phyloP scores from a whole-genome alignment of 1,140 invertebrate species.

The Neodiprion virginianus region DNA sequence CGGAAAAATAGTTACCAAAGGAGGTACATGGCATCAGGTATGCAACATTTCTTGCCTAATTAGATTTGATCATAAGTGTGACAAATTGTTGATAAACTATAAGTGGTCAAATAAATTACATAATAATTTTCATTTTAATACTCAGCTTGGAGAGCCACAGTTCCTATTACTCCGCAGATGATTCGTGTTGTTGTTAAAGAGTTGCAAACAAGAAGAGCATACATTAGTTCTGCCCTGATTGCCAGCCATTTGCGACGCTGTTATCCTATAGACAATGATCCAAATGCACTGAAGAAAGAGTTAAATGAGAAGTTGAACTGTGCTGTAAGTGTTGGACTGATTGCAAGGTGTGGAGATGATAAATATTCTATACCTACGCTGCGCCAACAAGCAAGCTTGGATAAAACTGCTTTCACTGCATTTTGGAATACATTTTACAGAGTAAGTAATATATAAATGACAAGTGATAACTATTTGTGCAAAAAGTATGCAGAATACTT shows the following conservation, averaged over 20 bases:
- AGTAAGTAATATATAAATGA: constrained; percentile 19
- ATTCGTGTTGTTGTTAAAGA: constrained; percentile 33
- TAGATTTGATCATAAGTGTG: too few relatives aligned
- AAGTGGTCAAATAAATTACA: too few relatives aligned
- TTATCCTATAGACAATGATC: constrained; percentile 38
- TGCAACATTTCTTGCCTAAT: too few relatives aligned
- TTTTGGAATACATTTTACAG: constrained; percentile 42
- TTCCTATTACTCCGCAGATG: constrained; percentile 42
- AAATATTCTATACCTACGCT: constrained; percentile 39
- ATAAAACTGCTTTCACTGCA: constrained; percentile 31
- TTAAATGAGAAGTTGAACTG: constrained; percentile 36
- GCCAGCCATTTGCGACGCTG: constrained; percentile 29
- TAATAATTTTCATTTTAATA: background rate
- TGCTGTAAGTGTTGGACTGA: constrained; percentile 40
- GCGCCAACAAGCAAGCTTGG: constrained; percentile 34
- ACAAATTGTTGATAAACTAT: too few relatives aligned
- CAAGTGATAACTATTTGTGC: too few relatives aligned
- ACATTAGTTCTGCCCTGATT: constrained; percentile 35
- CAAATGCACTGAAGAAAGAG: constrained; percentile 29
- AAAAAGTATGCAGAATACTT: too few relatives aligned
- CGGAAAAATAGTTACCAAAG: background rate
- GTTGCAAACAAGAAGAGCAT: constrained; percentile 31
- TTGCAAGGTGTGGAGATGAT: constrained; percentile 35
- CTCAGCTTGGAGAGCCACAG: constrained; percentile 1
- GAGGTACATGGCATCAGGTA: too few relatives aligned